Evolutionary conservation across 2,888 invertebrate genomes (phyloP).

Genomic region (Pterobdella sp.): DNA sequence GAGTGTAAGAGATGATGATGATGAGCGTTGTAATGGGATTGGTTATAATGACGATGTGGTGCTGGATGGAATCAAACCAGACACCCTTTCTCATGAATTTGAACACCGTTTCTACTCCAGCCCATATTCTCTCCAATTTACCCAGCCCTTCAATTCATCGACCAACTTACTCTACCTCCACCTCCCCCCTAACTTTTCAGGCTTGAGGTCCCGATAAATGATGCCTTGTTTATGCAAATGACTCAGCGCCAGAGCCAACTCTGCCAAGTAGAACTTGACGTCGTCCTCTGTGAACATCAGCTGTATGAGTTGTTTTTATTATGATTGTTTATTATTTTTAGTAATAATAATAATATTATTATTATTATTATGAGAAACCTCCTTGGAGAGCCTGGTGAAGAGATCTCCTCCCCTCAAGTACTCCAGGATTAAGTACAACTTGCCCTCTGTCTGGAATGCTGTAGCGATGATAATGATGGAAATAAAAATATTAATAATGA

Average conservation of each 20-base stretch:
- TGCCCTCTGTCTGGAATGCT: constrained; percentile 98
- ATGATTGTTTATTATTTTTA: background rate
- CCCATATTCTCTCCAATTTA: background rate
- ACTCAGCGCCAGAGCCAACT: constrained; percentile 88
- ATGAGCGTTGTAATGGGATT: background rate
- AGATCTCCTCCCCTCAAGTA: constrained; percentile 92
- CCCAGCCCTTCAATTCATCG: no score
- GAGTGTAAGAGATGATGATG: background rate
- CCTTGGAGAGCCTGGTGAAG: constrained; percentile 95
- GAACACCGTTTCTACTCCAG: background rate
- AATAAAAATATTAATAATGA: no score
- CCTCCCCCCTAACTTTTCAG: constrained; percentile 67
- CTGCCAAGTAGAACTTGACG: constrained; percentile 97
- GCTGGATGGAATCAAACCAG: no score
- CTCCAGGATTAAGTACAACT: constrained; percentile 93
- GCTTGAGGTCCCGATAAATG: constrained; percentile 95
- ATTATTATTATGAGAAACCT: constrained; percentile 58
- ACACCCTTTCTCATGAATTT: background rate
- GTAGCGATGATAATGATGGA: no score
- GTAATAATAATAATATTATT: background rate
- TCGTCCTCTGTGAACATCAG: constrained; percentile 99
- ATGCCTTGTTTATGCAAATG: constrained; percentile 94
- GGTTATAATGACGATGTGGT: no score
- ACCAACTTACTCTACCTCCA: background rate
- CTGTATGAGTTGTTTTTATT: constrained; percentile 54